A percentile compares a stretch with the other conserved stretches of the same genome.
phyloP scores from a whole-genome alignment of 2,888 invertebrate genomes.

The Ceramica pisi region DNA sequence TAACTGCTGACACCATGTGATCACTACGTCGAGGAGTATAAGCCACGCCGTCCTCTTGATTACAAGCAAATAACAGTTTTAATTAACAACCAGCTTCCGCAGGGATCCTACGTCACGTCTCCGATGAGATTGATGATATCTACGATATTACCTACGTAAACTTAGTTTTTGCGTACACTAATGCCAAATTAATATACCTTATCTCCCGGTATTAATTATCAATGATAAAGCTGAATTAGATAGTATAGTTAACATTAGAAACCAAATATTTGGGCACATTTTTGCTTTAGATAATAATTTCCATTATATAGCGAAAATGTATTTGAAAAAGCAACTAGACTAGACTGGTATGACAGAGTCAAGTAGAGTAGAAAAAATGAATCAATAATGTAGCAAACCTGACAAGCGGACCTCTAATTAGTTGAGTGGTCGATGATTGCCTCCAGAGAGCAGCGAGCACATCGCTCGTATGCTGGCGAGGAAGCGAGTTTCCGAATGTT shows the following conservation, averaged over 20 bases:
- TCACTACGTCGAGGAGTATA: background rate
- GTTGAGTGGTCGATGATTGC: slow-evolving; percentile 11
- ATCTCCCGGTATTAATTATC: slow-evolving; percentile 36
- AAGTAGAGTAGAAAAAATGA: background rate
- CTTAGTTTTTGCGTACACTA: slow-evolving; percentile 1
- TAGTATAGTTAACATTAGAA: slow-evolving; percentile 30
- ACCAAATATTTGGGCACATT: slow-evolving; percentile 22
- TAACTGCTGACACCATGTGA: background rate
- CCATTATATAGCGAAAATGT: background rate
- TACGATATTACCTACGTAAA: background rate
- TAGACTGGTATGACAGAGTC: too few species aligned
- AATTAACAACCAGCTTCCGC: background rate
- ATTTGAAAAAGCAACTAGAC: background rate
- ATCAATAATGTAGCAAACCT: slow-evolving; percentile 6
- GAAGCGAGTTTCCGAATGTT: background rate
- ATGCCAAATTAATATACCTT: slow-evolving; percentile 19
- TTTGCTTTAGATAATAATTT: slow-evolving; percentile 1
- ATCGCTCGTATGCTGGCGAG: background rate
- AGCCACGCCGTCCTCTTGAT: background rate
- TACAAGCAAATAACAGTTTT: slow-evolving; percentile 3
- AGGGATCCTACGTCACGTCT: background rate
- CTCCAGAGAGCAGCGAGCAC: background rate
- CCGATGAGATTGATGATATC: too few species aligned
- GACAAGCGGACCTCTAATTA: slow-evolving; percentile 6
- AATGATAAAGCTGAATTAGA: slow-evolving; percentile 34